A percentile compares a stretch with the other conserved stretches of the same genome.
These are phyloP conservation scores for Cephalopholis sonnerati DNA, from an alignment of 2,113 vertebrate species.

Conservation along the genomic window DNA sequence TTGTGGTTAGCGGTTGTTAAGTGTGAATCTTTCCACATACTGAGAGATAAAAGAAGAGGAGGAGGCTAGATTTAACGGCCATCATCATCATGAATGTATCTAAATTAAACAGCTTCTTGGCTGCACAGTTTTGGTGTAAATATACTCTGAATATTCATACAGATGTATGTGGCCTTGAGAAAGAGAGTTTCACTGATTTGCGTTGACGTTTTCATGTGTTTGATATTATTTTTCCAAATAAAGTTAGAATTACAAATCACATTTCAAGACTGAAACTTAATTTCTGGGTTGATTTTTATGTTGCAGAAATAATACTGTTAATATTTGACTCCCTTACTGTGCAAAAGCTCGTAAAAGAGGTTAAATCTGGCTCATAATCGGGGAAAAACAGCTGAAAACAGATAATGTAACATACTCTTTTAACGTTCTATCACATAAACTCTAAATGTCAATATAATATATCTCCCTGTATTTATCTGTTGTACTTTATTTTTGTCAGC, in stretches of 20 bases:
- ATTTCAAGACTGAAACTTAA: neutral
- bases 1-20: conserved; percentile 7
- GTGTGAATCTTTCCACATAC: conserved; percentile 1
- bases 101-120: neutral
- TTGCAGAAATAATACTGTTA: neutral
- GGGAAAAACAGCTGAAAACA: neutral
- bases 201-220: neutral
- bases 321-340: neutral
- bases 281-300: conserved; percentile 16
- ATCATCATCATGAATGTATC: neutral
- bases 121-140: conserved; percentile 2
- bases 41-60: neutral
- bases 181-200: neutral
- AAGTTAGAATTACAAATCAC: neutral
- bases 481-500: conserved; percentile 68
- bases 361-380: neutral
- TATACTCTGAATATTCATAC: neutral
- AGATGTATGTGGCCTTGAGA: neutral
- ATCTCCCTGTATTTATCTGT: conserved; percentile 56
- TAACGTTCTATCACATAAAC: conserved; percentile 1
- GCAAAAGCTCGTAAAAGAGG: neutral
- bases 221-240: neutral
- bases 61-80: neutral
- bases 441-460: conserved; percentile 10
- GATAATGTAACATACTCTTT: neutral